Conservation (phyloP, 2,888 invertebrate genomes). For the Galerucella pusilla region DNA sequence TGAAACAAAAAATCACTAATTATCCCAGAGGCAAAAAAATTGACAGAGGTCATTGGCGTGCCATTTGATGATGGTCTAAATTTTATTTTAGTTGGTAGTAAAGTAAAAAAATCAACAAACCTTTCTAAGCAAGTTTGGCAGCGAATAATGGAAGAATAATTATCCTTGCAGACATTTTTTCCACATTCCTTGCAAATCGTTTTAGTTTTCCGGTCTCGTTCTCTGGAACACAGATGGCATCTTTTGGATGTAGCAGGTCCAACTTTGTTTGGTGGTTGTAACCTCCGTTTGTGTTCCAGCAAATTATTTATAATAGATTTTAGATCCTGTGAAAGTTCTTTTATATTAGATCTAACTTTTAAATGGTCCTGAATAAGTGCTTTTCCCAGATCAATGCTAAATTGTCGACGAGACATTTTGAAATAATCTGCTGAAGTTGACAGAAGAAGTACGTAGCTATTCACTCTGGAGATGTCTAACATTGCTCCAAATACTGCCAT, state of each 20-base stretch:
- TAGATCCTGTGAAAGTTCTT: constrained; percentile 23
- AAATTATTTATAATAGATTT: constrained; percentile 20
- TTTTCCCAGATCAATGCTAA: too few relatives aligned
- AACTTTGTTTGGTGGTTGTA: constrained; percentile 6
- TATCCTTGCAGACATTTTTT: constrained; percentile 13
- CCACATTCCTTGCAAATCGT: constrained; percentile 7
- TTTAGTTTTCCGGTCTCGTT: not conserved
- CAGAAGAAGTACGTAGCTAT: not conserved
- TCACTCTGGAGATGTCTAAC: constrained; percentile 29
- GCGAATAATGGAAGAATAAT: constrained; percentile 14
- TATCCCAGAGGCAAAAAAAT: too few relatives aligned
- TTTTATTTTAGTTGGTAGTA: constrained; percentile 6
- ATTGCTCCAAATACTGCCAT: constrained; percentile 25
- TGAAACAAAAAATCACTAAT: constrained; percentile 6
- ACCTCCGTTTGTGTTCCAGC: constrained; percentile 1
- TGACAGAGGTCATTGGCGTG: not conserved
- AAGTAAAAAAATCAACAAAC: constrained; percentile 8
- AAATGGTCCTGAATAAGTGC: too few relatives aligned
- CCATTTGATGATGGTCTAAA: not conserved
- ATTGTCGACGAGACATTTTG: too few relatives aligned
- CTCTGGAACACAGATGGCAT: too few relatives aligned
- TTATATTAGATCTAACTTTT: constrained; percentile 7
- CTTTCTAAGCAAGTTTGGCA: constrained; percentile 3
- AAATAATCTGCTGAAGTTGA: not conserved
- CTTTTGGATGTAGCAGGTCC: constrained; percentile 12